phyloP scores from a whole-genome alignment of 2,888 invertebrate species.

The Dendrolimus pini region DNA sequence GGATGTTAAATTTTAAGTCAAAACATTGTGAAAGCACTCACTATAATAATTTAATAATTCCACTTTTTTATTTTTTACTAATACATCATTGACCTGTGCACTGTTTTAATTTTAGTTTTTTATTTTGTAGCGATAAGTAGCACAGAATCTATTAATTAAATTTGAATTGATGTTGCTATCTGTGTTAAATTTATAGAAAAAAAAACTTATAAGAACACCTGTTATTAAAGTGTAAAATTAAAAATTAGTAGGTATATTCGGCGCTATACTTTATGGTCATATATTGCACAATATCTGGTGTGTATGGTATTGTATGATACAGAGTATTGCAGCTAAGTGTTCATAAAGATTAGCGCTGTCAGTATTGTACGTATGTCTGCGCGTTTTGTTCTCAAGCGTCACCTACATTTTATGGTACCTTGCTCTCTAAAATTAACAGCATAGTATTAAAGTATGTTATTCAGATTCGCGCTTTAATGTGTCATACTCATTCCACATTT shows the following conservation, averaged over 20 bases:
- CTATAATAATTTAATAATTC: background rate
- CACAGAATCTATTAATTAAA: slow-evolving; percentile 27
- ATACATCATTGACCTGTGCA: slow-evolving; percentile 17
- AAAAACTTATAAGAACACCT: slow-evolving; percentile 55
- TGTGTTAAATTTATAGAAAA: slow-evolving; percentile 42
- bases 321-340: no score
- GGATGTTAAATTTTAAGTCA: background rate
- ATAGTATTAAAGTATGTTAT: no score
- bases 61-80: slow-evolving; percentile 2
- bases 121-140: slow-evolving; percentile 24
- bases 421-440: no score
- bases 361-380: no score
- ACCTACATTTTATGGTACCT: no score
- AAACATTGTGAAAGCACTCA: background rate
- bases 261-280: no score
- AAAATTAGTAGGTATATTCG: slow-evolving; percentile 19
- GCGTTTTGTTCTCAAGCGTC: no score
- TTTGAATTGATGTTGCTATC: slow-evolving; percentile 37
- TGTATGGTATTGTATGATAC: no score
- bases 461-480: no score
- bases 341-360: no score
- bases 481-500: no score
- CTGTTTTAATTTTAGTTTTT: slow-evolving; percentile 21
- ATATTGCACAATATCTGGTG: no score
- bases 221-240: slow-evolving; percentile 57